Evolutionary conservation across 2,888 invertebrate genomes (phyloP), one percentile per base, ranked within the genome.

Genomic region (Augiades crinisus): DNA sequence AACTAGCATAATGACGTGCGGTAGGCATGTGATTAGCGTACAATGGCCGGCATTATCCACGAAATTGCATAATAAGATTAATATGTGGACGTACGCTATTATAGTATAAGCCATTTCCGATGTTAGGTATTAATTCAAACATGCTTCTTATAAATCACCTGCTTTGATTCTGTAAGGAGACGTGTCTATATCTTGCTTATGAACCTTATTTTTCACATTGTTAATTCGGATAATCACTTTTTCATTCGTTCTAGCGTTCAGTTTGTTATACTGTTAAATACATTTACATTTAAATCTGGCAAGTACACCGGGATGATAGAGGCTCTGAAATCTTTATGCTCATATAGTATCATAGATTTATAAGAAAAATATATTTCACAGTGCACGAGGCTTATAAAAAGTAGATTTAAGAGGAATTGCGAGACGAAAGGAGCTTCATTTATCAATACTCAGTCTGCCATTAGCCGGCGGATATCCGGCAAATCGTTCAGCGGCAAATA

Each of bases 401-500:
- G 30, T 19, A 41, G 30, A 41, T 17, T 44, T 19, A 10, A 30
- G 43, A 7, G n/a, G 27, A 27, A 43, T 34, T 50, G 34, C 34
- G 30, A 24, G 33, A 49, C 17, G 41, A 22, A 34, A 22, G 60
- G 49, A 49, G 56, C 53, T 53, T 52, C 53, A 55, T 53, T 47
- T 52, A 47, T 51, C 51, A 51, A 44, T 27, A 27, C 51, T 44
- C 36, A 13, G 22, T 14, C 30, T 21, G 37, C 71, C 68, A 71
- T 72, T 72, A 68, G 65, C 47, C 51, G 54, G 47, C 53, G 59
- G 59, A 60, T 61, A 65, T 62, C 57, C 56, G 53, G 56, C 59
- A 56, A n/a, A 54, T 58, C 60, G 59, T 56, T 55, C 53, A 21
- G 54, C 57, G 45, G 64, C 64, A 65, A 72, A 71, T 68, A 70